These are phyloP conservation scores for Lasiurus cinereus DNA, from an alignment of 2,113 vertebrate genomes.

Conservation along the genomic window DNA sequence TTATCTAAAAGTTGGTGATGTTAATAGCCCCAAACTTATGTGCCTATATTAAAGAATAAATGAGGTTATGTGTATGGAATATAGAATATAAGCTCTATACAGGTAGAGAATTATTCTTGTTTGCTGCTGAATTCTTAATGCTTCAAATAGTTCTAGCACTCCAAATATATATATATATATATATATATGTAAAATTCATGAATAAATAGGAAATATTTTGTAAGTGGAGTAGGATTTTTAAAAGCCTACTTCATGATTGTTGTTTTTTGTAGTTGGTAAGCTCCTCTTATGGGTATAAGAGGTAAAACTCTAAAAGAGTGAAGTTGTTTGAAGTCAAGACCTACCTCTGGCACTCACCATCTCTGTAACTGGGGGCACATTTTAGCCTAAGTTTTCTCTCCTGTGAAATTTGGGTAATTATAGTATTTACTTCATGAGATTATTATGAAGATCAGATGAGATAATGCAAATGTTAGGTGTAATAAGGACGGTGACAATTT, in stretches of 20 bases:
- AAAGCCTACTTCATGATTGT: background rate
- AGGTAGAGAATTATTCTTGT: background rate
- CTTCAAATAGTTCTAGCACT: background rate
- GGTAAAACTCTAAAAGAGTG: background rate
- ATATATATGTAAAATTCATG: background rate
- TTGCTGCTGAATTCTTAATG: background rate
- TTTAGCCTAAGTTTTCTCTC: background rate
- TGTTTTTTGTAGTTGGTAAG: background rate
- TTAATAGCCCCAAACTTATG: background rate
- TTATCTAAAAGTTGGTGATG: background rate
- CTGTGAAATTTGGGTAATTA: background rate
- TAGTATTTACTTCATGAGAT: background rate
- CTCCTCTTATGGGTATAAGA: background rate
- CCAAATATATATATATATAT: background rate
- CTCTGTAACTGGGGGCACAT: background rate
- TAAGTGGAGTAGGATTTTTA: background rate
- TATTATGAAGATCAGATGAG: background rate
- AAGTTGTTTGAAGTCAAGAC: background rate
- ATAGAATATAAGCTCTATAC: background rate
- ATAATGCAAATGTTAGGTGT: background rate
- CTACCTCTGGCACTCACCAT: background rate
- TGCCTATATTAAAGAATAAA: background rate
- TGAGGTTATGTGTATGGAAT: background rate
- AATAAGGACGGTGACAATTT: background rate
- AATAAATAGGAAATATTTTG: background rate